Conservation (phyloP, 1,140 invertebrate species). For the Calliopsis andreniformis region DNA sequence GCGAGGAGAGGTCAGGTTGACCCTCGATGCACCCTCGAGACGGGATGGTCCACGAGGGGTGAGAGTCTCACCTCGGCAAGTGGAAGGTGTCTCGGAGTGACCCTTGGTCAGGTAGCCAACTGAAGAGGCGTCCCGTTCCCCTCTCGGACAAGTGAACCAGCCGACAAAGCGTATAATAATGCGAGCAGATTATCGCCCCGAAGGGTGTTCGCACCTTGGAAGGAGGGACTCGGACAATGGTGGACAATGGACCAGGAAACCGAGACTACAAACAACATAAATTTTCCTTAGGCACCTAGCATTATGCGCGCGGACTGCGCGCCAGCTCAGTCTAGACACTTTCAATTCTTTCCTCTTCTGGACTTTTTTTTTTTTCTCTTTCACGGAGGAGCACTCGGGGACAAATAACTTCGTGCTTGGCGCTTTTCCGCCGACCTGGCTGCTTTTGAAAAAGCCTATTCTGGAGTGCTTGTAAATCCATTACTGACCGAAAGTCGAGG, state of each 20-base stretch:
- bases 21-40: constrained; percentile 13
- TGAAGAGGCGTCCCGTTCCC: constrained; percentile 56
- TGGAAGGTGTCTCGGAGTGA: constrained; percentile 63
- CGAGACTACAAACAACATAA: constrained; percentile 81
- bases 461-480: constrained; percentile 60
- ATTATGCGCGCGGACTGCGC: constrained; percentile 44
- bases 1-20: constrained; percentile 24
- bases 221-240: constrained; percentile 79
- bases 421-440: neutral
- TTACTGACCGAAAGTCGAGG: constrained; percentile 52
- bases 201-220: constrained; percentile 80
- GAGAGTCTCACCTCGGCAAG: constrained; percentile 62
- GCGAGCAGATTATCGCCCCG: constrained; percentile 78
- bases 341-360: constrained; percentile 15
- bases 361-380: neutral
- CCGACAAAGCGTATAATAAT: constrained; percentile 80
- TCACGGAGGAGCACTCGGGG: neutral
- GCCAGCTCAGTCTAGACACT: constrained; percentile 13
- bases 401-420: constrained; percentile 15
- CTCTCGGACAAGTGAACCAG: constrained; percentile 72
- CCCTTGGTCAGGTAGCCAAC: constrained; percentile 79
- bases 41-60: constrained; percentile 48
- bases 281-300: constrained; percentile 68
- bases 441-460: constrained; percentile 38
- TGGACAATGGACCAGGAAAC: constrained; percentile 80